Conservation (phyloP, 2,113 vertebrate genomes). For the Hemiscyllium ocellatum region DNA sequence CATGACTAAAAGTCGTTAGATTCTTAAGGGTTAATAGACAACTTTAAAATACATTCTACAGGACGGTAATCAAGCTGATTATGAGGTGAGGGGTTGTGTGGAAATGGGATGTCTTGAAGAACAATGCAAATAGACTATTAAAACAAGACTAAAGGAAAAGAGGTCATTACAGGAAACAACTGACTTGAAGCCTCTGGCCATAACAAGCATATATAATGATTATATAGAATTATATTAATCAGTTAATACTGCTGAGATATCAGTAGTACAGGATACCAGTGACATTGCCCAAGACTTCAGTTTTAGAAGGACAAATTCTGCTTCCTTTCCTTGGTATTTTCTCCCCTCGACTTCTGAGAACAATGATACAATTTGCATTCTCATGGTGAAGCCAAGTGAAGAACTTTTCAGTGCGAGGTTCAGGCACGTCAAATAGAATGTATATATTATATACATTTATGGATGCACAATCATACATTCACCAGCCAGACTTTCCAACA, state of each 20-base stretch:
- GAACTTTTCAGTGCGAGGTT: background rate
- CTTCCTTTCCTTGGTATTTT: background rate
- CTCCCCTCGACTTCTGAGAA: background rate
- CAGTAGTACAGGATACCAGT: background rate
- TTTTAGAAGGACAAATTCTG: constrained; percentile 1
- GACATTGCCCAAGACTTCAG: background rate
- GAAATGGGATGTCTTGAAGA: background rate
- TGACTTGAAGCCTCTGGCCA: constrained; percentile 19
- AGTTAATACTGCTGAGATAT: constrained; percentile 20
- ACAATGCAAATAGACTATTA: constrained; percentile 28
- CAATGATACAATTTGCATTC: background rate
- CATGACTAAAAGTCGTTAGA: background rate
- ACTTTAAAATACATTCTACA: background rate
- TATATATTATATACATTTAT: no score
- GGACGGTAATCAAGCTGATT: constrained; percentile 13
- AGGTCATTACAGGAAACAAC: background rate
- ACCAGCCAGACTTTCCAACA: background rate
- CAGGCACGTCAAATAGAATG: background rate
- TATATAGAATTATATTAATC: constrained; percentile 32
- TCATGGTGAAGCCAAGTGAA: background rate
- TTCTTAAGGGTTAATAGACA: constrained; percentile 23
- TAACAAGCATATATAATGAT: constrained; percentile 30
- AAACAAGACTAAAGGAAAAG: constrained; percentile 19
- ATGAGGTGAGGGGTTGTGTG: background rate
- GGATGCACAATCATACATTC: no score